Evolutionary conservation across 1,140 invertebrate genomes (phyloP).

Genomic region (Drosophila burlai): DNA sequence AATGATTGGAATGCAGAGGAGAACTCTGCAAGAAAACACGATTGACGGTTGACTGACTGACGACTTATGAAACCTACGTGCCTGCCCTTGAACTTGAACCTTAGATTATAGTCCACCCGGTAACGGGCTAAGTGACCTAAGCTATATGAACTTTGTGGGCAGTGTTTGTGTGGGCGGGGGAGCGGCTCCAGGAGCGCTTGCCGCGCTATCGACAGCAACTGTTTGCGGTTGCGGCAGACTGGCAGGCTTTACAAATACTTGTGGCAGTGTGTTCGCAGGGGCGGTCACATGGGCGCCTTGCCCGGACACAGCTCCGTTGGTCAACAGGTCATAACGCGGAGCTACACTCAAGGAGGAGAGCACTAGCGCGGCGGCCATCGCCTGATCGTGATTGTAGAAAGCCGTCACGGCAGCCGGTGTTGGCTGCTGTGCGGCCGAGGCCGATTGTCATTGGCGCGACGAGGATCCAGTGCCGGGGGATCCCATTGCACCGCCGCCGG

Average conservation of each 20-base stretch:
- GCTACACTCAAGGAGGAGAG: conserved; percentile 73
- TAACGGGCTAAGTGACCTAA: conserved; percentile 12
- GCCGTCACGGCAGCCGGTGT: conserved; percentile 68
- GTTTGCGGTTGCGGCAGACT: conserved; percentile 58
- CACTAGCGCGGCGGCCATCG: conserved; percentile 75
- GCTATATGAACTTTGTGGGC: conserved; percentile 72
- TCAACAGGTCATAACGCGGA: conserved; percentile 62
- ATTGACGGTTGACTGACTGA: neutral
- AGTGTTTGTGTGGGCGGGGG: conserved; percentile 51
- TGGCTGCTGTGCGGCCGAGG: conserved; percentile 61
- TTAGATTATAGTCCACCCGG: conserved; percentile 36
- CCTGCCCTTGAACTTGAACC: conserved; percentile 52
- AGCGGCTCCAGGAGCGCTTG: conserved; percentile 26
- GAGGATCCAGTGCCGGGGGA: conserved; percentile 29
- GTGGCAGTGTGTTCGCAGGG: conserved; percentile 72
- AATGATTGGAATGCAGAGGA: conserved; percentile 20
- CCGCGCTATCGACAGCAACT: conserved; percentile 24
- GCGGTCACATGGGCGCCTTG: conserved; percentile 26
- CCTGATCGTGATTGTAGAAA: conserved; percentile 79
- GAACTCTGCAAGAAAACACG: conserved; percentile 10
- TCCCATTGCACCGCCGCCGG: conserved; percentile 5
- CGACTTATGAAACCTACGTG: conserved; percentile 44
- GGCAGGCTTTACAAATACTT: conserved; percentile 79
- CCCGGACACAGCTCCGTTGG: conserved; percentile 33
- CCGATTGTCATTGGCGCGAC: conserved; percentile 73